Evolutionary conservation across 2,113 vertebrate species (phyloP), one percentile per base, ranked within the genome.

Genomic region (Cinclus mexicanus): DNA sequence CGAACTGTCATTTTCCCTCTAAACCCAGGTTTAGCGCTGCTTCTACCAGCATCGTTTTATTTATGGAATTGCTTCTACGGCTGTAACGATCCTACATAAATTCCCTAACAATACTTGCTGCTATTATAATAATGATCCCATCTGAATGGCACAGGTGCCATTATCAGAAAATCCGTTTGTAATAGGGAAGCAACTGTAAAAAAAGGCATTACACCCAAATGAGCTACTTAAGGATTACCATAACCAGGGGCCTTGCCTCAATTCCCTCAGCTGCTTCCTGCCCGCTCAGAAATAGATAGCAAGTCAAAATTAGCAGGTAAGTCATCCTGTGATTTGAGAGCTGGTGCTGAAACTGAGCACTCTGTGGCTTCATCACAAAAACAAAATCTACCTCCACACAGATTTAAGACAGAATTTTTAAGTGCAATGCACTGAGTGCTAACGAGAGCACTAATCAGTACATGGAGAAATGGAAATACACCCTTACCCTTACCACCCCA

Each of bases 141-240:
- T 44, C 90, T 57, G 94, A 95, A 89, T 24, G 90, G 94, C 88
- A 33, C 80, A 84, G 92, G 88, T 60, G 55, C 74, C 94, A 93
- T 97, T 95, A 95, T 87, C 93, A 93, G 93, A 60, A 90, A 97
- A 95, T 92, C 96, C 92, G 90, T 95, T 93, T 95, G 90, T 65
- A 92, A 94, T 35, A 84, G 85, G 76, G 90, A 93, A 95, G 71
- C 90, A 84, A 79, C 57, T 78, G 79, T 61, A 96, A 89, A 89
- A 83, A 57, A 84, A 92, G 59, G 96, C 94, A 95, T 96, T 94
- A 94, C 31, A 28, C 90, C 83, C 94, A 94, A 94, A 94, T 87
- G 90, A 95, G 89, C 96, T 87, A 28, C 75, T 94, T 56, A 25
- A 92, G 93, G 77, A 96, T 93, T 96, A 71, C 72, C 80, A 83